Evolutionary conservation across 2,797 vertebrate species (phyloP), one percentile per base, ranked within the genome.

Genomic region (Onychomys arenicola): DNA sequence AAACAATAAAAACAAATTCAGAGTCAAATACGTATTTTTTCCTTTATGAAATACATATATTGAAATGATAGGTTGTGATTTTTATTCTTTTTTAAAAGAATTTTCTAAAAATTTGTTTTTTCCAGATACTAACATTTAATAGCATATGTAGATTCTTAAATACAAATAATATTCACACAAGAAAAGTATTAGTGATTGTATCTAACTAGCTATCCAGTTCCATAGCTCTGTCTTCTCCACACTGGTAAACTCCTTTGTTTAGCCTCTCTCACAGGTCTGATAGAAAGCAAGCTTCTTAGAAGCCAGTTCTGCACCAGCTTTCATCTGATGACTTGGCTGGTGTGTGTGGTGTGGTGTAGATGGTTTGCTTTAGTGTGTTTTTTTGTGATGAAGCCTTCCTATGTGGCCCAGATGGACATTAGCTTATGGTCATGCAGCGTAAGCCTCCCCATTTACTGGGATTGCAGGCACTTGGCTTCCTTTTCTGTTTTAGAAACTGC

Each of bases 1-100:
- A 91, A 82, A 76, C 61, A 61, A n/a, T 59, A 75, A 86, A 90
- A 65, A 43, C 77, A 83, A 91, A 37, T 52, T 88, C 19, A 76
- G 49, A 69, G 59, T 82, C 59, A 89, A 94, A 40, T 83, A 59
- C 57, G 37, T 89, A 61, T 52, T 65, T 3, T 84, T 32, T 92
- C 27, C 65, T 80, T 78, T 80, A 73, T 91, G 83, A 91, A 94
- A 29, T 90, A 77, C 23, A 0, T 57, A 82, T 90, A 63, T 71
- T 93, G 17, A 91, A 91, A 88, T 87, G n/a, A 90, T 81, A 4
- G 93, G 3, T 21, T 76, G 21, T 49, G 40, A 49, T 82, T 91
- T 16, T 13, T 5, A 57, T 32, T 76, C 19, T 83, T 59, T 76
- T 76, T 77, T 32, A 43, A 21, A 25, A 34, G 27, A 63, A 61